Evolutionary conservation across 1,140 invertebrate species (phyloP), one percentile per base, ranked within the genome.

Genomic region (Theocolax elegans): DNA sequence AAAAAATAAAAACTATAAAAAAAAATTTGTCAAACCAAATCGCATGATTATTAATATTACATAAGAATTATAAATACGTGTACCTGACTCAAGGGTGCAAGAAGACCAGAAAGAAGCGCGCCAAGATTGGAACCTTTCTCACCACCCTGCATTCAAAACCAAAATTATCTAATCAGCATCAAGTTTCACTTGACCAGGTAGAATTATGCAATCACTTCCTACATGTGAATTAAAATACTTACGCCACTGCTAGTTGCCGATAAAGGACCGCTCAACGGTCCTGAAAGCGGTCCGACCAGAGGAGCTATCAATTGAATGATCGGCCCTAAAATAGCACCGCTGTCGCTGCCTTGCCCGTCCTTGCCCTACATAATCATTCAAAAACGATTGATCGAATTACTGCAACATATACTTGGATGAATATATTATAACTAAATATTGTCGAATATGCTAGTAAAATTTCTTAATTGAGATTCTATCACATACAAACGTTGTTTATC

Each of bases 201-300:
- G 15, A 35, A 2, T 21, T 21, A 38, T 38, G 17, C 17, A 21
- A 0, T 38, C 3, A 21, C 2, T 15, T 35, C 10, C 10, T 35
- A 35, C 25, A 13, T 15, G 13, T 48, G 2, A 23, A 29, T 8
- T 46, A 19, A n/a, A 3, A 69, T 72, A 72, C 79, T 77, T 76
- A 86, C 84, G 7, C 79, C 79, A 62, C 81, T 85, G 31, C 72
- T 82, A 17, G 76, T 60, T 29, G 75, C 71, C 17, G 80, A 77
- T 27, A 83, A 12, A 2, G 84, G 84, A 1, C 80, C 80, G 21
- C 80, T 69, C 1, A 85, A 3, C 0, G 84, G 83, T 3, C 80
- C 83, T 0, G 77, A 13, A 1, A 86, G 63, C 0, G 83, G 83
- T 1, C 83, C 82, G 31, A 81, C 79, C 6, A 86, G 64, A 2